These are phyloP conservation scores for Bombylius major DNA, from an alignment of 2,888 invertebrate species.

Conservation along the genomic window DNA sequence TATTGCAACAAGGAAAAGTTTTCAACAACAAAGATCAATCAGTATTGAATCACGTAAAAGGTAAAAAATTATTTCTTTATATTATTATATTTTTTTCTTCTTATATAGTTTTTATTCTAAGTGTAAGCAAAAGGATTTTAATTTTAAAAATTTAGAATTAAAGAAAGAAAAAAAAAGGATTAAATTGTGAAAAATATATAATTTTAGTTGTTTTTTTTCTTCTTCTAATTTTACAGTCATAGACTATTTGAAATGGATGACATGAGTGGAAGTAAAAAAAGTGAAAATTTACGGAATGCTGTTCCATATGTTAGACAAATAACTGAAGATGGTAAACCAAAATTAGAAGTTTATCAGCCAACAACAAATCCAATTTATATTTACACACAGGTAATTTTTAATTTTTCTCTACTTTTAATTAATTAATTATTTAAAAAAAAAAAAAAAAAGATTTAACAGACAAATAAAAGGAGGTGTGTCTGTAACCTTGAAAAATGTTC, in stretches of 20 bases:
- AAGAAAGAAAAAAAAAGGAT: too few relatives aligned
- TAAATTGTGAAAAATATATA: too few relatives aligned
- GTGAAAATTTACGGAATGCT: slow-evolving; percentile 47
- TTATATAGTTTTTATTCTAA: background rate
- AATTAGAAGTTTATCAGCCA: slow-evolving; percentile 41
- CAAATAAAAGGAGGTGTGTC: background rate
- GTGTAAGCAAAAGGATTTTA: too few relatives aligned
- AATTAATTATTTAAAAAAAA: too few relatives aligned
- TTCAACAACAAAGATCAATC: slow-evolving; percentile 48
- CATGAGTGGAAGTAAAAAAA: slow-evolving; percentile 41
- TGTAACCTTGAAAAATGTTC: slow-evolving; percentile 9
- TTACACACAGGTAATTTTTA: slow-evolving; percentile 37
- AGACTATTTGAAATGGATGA: slow-evolving; percentile 49
- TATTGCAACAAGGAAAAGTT: slow-evolving; percentile 44
- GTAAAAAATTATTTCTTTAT: slow-evolving; percentile 17
- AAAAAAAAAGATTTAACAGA: too few relatives aligned
- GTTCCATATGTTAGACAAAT: slow-evolving; percentile 49
- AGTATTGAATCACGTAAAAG: slow-evolving; percentile 50
- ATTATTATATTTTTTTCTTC: background rate
- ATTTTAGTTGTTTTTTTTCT: background rate
- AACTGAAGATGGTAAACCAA: slow-evolving; percentile 46
- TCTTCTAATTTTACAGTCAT: slow-evolving; percentile 20
- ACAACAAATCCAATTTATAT: slow-evolving; percentile 44
- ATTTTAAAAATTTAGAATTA: too few relatives aligned
- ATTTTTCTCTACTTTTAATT: background rate